A percentile compares a stretch with the other conserved stretches of the same genome.
phyloP scores from a whole-genome alignment of 2,113 vertebrate species.

The Cathartes aura region DNA sequence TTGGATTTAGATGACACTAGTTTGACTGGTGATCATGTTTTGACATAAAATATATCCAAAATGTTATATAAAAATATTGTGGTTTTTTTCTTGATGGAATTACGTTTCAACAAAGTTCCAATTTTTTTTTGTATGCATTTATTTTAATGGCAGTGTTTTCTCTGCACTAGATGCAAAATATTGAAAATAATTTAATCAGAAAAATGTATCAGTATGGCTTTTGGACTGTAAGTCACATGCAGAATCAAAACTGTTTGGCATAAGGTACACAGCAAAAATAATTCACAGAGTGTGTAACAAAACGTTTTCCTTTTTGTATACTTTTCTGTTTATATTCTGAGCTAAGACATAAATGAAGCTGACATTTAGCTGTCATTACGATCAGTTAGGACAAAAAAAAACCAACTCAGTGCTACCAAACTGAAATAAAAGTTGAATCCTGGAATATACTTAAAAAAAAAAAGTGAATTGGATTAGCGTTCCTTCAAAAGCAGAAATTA shows the following conservation, averaged over 20 bases:
- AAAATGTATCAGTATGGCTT: not conserved
- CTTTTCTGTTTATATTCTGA: constrained; percentile 18
- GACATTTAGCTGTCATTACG: constrained; percentile 30
- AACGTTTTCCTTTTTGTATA: not conserved
- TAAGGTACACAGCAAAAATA: not conserved
- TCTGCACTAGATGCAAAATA: constrained; percentile 34
- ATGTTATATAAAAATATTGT: constrained; percentile 25
- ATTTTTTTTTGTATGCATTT: constrained; percentile 8
- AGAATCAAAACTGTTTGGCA: not conserved
- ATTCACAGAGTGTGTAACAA: not conserved
- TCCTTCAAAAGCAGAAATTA: not conserved
- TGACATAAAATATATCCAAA: constrained; percentile 64
- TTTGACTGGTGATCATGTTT: constrained; percentile 51
- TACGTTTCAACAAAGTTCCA: not conserved
- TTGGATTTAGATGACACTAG: constrained; percentile 61
- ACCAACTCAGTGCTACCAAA: constrained; percentile 5
- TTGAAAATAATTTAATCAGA: not conserved
- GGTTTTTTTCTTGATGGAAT: not conserved
- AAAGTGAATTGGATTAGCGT: not conserved
- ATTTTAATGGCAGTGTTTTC: constrained; percentile 48
- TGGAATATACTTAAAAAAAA: not conserved
- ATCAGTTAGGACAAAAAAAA: not conserved
- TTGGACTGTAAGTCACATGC: not conserved
- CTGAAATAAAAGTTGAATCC: not conserved
- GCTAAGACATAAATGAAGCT: not conserved